A percentile compares a stretch with the other conserved stretches of the same genome.
These are phyloP conservation scores for Agriopis aurantiaria DNA, from an alignment of 2,888 invertebrate species.

Conservation along the genomic window DNA sequence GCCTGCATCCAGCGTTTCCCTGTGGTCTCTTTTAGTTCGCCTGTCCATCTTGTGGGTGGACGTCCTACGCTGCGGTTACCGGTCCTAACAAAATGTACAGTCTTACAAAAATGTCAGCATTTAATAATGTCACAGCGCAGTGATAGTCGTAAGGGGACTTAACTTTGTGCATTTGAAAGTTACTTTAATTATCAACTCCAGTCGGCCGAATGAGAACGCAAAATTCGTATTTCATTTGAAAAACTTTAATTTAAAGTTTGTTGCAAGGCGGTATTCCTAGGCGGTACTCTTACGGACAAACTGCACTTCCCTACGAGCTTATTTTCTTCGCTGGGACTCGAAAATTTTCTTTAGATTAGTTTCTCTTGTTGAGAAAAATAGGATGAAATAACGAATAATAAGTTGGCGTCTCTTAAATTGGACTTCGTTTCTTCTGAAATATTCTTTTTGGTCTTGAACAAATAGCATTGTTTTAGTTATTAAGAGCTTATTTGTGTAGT, in stretches of 20 bases:
- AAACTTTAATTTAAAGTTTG: slow-evolving; percentile 84
- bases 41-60: too few species aligned
- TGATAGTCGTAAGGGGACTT: slow-evolving; percentile 10
- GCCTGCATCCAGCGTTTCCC: too few species aligned
- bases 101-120: too few species aligned
- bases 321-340: slow-evolving; percentile 82
- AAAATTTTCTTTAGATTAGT: slow-evolving; percentile 86
- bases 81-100: too few species aligned
- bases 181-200: slow-evolving; percentile 57
- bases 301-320: slow-evolving; percentile 84
- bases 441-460: slow-evolving; percentile 59
- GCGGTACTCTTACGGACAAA: slow-evolving; percentile 78
- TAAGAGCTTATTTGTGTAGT: slow-evolving; percentile 64
- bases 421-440: slow-evolving; percentile 68
- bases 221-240: slow-evolving; percentile 71
- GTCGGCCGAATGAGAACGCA: slow-evolving; percentile 56
- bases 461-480: slow-evolving; percentile 65
- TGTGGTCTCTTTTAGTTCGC: too few species aligned
- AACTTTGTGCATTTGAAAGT: slow-evolving; percentile 54
- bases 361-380: slow-evolving; percentile 85
- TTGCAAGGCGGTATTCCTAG: slow-evolving; percentile 73
- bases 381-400: slow-evolving; percentile 80
- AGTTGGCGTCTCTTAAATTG: slow-evolving; percentile 80
- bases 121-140: not conserved
- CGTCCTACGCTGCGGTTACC: too few species aligned